A percentile compares a stretch with the other conserved stretches of the same genome.
Conservation (phyloP, 2,888 invertebrate species). For the Lasius platythorax region DNA sequence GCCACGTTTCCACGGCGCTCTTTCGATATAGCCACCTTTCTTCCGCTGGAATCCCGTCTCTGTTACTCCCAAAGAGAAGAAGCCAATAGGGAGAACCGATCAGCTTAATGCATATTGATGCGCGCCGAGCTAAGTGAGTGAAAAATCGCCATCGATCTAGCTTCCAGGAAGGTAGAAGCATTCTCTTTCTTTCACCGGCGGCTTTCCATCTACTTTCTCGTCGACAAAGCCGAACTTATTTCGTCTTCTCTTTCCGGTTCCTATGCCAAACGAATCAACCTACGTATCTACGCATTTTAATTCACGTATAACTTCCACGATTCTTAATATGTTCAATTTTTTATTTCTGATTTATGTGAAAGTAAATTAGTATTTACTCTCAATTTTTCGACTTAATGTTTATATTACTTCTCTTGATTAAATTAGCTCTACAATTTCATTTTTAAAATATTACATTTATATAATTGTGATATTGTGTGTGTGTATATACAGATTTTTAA, state of each 20-base stretch:
- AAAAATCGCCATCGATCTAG: conserved; percentile 86
- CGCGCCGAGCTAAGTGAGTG: conserved; percentile 85
- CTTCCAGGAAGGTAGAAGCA: conserved; percentile 71
- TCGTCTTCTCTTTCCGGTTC: conserved; percentile 52
- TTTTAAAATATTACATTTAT: background rate
- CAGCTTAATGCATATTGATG: conserved; percentile 86
- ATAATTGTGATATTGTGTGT: background rate
- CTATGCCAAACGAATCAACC: conserved; percentile 11
- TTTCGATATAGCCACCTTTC: conserved; percentile 52
- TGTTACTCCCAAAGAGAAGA: conserved; percentile 73
- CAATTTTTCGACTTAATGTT: background rate
- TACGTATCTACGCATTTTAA: conserved; percentile 28
- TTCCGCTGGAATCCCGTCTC: conserved; percentile 44
- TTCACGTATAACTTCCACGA: conserved; percentile 2
- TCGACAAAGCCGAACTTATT: conserved; percentile 54
- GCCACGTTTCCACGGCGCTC: conserved; percentile 49
- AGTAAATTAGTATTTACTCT: conserved; percentile 43
- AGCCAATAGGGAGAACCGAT: conserved; percentile 84
- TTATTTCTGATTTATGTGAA: background rate
- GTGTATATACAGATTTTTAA: background rate
- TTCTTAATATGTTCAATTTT: background rate
- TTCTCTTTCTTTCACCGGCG: conserved; percentile 66
- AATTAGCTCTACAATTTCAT: background rate
- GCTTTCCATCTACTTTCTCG: conserved; percentile 60
- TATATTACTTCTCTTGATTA: background rate